These are phyloP conservation scores for Anguilla marmorata DNA, from an alignment of 2,797 vertebrate species.

Conservation along the genomic window DNA sequence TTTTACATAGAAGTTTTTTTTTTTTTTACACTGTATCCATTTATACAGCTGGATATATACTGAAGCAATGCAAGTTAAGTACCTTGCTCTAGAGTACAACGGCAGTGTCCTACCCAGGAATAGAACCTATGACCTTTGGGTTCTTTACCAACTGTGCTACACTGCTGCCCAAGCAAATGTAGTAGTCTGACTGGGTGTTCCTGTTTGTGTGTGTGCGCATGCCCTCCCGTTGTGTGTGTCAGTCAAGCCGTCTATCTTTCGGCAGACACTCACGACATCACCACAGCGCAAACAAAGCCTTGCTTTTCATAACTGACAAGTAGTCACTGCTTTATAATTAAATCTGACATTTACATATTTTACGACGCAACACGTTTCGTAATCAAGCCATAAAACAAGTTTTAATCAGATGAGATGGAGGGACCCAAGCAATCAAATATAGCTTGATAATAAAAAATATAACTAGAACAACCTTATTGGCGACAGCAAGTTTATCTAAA, in stretches of 20 bases:
- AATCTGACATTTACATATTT: slow-evolving; percentile 17
- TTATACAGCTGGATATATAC: too few species aligned
- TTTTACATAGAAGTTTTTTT: too few species aligned
- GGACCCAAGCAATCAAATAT: slow-evolving; percentile 26
- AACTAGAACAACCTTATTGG: neutral
- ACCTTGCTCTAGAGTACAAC: too few species aligned
- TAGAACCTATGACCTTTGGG: too few species aligned
- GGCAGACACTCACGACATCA: slow-evolving; percentile 12
- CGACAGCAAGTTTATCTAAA: slow-evolving; percentile 34
- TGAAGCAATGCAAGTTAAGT: too few species aligned
- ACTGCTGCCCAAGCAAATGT: too few species aligned
- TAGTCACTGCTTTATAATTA: slow-evolving; percentile 11
- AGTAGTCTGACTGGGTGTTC: too few species aligned
- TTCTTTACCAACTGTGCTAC: too few species aligned
- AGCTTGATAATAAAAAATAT: slow-evolving; percentile 39
- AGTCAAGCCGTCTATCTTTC: neutral
- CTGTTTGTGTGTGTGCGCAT: neutral
- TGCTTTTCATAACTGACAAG: neutral
- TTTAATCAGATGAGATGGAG: slow-evolving; percentile 40
- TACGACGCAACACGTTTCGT: slow-evolving; percentile 20
- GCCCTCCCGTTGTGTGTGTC: neutral
- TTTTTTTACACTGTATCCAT: too few species aligned
- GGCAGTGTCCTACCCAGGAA: too few species aligned
- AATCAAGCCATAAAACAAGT: slow-evolving; percentile 46
- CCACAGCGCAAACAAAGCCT: neutral